Evolutionary conservation across 2,888 invertebrate species (phyloP).

Genomic region (Mesopsocus fuscifrons): DNA sequence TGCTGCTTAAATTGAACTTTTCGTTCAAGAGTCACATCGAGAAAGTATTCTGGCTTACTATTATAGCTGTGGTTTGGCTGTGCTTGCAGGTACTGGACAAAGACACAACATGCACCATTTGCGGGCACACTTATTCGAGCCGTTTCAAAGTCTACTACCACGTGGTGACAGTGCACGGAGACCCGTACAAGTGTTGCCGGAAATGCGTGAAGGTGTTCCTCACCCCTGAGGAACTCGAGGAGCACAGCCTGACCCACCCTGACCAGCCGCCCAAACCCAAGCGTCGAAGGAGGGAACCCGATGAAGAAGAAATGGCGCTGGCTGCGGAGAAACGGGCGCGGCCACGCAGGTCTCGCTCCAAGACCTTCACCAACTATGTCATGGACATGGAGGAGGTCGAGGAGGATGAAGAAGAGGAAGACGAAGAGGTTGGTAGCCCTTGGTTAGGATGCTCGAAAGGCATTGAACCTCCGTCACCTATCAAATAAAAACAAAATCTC

Average conservation of each 20-base stretch:
- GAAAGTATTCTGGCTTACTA: too few species aligned
- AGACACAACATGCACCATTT: constrained; percentile 1
- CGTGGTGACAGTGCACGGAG: neutral
- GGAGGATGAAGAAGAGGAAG: constrained; percentile 15
- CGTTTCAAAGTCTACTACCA: constrained; percentile 6
- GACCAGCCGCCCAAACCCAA: neutral
- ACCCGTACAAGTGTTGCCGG: constrained; percentile 18
- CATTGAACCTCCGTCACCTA: too few species aligned
- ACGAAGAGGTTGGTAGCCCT: constrained; percentile 14
- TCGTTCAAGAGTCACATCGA: too few species aligned
- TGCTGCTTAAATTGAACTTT: too few species aligned
- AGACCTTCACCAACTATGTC: constrained; percentile 9
- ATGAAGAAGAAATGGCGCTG: neutral
- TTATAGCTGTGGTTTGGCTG: too few species aligned
- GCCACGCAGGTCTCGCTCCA: constrained; percentile 1
- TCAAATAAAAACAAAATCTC: constrained; percentile 12
- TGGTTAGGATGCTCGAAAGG: too few species aligned
- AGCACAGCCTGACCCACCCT: constrained; percentile 17
- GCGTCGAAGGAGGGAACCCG: neutral
- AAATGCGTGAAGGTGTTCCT: constrained; percentile 25
- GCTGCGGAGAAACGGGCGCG: constrained; percentile 12
- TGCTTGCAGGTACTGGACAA: neutral
- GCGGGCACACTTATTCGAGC: constrained; percentile 6
- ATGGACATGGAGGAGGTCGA: constrained; percentile 14
- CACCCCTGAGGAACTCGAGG: constrained; percentile 21